These are phyloP conservation scores for Corbicula japonica DNA, from an alignment of 2,888 invertebrate genomes.

Conservation along the genomic window DNA sequence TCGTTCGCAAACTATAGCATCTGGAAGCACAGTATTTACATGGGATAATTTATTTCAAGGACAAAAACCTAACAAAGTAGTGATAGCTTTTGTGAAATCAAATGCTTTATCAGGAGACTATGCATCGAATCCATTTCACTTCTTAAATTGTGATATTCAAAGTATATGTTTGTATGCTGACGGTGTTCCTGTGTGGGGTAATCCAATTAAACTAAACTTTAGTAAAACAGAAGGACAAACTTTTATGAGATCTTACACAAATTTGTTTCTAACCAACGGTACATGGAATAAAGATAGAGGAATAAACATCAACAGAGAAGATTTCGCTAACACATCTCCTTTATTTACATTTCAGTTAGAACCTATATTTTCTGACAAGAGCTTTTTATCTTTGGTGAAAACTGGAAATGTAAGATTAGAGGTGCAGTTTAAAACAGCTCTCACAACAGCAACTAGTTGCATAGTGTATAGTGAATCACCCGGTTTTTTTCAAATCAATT, in stretches of 20 bases:
- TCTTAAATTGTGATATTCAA: constrained; percentile 46
- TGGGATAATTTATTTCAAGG: constrained; percentile 59
- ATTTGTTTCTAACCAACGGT: constrained; percentile 41
- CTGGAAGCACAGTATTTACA: constrained; percentile 54
- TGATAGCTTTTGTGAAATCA: constrained; percentile 54
- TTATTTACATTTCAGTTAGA: constrained; percentile 54
- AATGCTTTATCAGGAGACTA: constrained; percentile 47
- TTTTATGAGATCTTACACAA: constrained; percentile 43
- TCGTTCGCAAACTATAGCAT: constrained; percentile 41
- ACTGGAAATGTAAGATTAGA: constrained; percentile 57
- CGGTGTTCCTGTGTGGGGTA: constrained; percentile 48
- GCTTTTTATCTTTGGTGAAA: constrained; percentile 51
- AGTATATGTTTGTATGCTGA: constrained; percentile 50
- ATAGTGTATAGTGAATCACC: constrained; percentile 55
- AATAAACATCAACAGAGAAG: constrained; percentile 34
- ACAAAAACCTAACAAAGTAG: constrained; percentile 38
- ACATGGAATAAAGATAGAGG: constrained; percentile 47
- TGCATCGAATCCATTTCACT: constrained; percentile 53
- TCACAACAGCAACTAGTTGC: constrained; percentile 45
- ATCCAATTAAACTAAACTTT: constrained; percentile 55
- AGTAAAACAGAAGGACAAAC: constrained; percentile 21
- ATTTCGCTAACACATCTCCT: constrained; percentile 45
- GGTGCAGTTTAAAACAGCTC: constrained; percentile 44
- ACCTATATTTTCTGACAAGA: constrained; percentile 38
- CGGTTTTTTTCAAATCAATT: constrained; percentile 51